Evolutionary conservation across 2,888 invertebrate genomes (phyloP).

Genomic region (Eilema caniola): DNA sequence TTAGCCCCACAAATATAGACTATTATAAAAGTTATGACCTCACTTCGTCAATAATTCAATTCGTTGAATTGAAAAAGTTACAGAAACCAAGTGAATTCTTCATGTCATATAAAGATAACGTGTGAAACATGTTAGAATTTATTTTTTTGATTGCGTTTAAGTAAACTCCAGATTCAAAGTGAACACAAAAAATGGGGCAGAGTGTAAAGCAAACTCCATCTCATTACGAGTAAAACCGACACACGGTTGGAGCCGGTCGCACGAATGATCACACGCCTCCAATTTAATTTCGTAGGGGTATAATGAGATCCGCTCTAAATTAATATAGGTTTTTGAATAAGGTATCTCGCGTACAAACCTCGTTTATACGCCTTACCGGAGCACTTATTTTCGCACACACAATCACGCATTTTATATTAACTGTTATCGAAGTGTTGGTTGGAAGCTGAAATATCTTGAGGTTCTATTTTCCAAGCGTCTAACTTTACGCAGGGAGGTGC

Average conservation of each 20-base stretch:
- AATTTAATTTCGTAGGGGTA: slow-evolving; percentile 61
- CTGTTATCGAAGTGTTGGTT: slow-evolving; percentile 36
- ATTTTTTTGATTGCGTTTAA: background rate
- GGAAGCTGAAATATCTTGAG: slow-evolving; percentile 28
- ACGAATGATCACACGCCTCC: slow-evolving; percentile 62
- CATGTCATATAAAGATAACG: background rate
- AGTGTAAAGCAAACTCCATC: slow-evolving; percentile 41
- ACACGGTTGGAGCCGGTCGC: slow-evolving; percentile 41
- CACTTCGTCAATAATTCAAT: background rate
- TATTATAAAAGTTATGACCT: background rate
- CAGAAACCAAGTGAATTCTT: background rate
- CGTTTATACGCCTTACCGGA: slow-evolving; percentile 39
- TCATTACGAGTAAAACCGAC: slow-evolving; percentile 43
- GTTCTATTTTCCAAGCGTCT: slow-evolving; percentile 21
- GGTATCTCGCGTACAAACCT: slow-evolving; percentile 43
- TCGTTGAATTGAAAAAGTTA: background rate
- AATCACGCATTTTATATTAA: slow-evolving; percentile 49
- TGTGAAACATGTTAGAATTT: background rate
- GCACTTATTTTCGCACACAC: slow-evolving; percentile 40
- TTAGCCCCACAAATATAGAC: background rate
- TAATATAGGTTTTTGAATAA: slow-evolving; percentile 63
- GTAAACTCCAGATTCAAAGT: slow-evolving; percentile 22
- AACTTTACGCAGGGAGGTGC: slow-evolving; percentile 10
- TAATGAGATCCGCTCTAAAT: slow-evolving; percentile 64
- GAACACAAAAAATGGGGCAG: slow-evolving; percentile 33